Evolutionary conservation across 1,140 invertebrate genomes (phyloP).

Genomic region (Drosophila mauritiana): DNA sequence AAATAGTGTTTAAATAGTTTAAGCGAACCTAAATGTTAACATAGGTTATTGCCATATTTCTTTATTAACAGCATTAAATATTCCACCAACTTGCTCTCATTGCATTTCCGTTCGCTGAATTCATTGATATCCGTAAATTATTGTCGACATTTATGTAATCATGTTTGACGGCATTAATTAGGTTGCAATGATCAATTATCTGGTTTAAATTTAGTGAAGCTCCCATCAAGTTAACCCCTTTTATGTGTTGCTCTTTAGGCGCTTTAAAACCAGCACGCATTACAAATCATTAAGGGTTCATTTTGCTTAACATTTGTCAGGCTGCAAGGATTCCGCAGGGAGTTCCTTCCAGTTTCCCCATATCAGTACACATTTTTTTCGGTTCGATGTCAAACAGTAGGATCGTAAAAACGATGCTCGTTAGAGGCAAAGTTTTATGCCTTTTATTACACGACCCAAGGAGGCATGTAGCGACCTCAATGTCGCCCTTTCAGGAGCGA

Average conservation of each 20-base stretch:
- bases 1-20: too few species aligned
- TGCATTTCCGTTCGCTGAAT: too few species aligned
- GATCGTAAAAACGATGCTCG: slow-evolving; percentile 75
- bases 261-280: slow-evolving; percentile 42
- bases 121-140: slow-evolving; percentile 12
- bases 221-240: background rate
- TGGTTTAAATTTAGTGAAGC: background rate
- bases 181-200: slow-evolving; percentile 21
- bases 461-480: slow-evolving; percentile 23
- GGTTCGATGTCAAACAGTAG: slow-evolving; percentile 38
- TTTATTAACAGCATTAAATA: too few species aligned
- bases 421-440: slow-evolving; percentile 75
- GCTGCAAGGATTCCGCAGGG: slow-evolving; percentile 30
- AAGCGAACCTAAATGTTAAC: too few species aligned
- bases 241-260: slow-evolving; percentile 7
- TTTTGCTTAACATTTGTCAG: slow-evolving; percentile 42
- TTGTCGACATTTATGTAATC: slow-evolving; percentile 2
- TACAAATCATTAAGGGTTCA: slow-evolving; percentile 64
- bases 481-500: background rate
- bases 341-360: background rate
- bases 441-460: slow-evolving; percentile 65
- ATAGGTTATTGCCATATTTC: too few species aligned
- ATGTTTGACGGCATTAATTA: slow-evolving; percentile 22
- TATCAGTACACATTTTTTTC: slow-evolving; percentile 1
- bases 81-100: background rate